phyloP scores from a whole-genome alignment of 1,140 invertebrate genomes.

The Cataglyphis hispanica region DNA sequence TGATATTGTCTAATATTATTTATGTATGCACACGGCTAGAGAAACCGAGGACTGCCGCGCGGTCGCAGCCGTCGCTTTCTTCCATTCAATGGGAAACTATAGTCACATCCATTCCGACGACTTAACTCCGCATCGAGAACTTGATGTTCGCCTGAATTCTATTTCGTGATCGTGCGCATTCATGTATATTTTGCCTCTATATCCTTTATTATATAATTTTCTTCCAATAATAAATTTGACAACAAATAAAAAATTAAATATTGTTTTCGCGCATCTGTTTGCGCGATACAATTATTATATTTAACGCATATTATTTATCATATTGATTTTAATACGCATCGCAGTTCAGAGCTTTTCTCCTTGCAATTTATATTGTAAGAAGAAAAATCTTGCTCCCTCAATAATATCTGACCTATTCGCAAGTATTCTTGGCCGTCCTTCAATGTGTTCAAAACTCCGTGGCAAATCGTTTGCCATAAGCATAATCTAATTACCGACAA shows the following conservation, averaged over 20 bases:
- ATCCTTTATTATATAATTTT: not conserved
- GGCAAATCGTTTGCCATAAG: conserved; percentile 51
- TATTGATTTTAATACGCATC: not conserved
- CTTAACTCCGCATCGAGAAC: not conserved
- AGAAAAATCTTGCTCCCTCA: not conserved
- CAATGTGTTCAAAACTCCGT: conserved; percentile 47
- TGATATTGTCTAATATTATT: conserved; percentile 83
- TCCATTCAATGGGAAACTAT: conserved; percentile 59
- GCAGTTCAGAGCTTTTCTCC: not conserved
- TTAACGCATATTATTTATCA: not conserved
- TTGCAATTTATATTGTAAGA: not conserved
- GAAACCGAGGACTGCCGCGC: conserved; percentile 41
- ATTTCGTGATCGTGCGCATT: no score
- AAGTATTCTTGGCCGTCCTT: conserved; percentile 55
- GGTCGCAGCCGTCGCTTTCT: conserved; percentile 56
- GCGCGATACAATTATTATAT: not conserved
- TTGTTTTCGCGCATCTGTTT: not conserved
- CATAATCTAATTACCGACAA: conserved; percentile 62
- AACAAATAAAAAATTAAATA: not conserved
- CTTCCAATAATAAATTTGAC: not conserved
- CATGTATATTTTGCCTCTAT: no score
- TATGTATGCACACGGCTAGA: conserved; percentile 76
- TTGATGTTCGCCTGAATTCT: not conserved
- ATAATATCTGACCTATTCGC: conserved; percentile 43
- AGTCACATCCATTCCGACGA: conserved; percentile 9